A percentile compares a stretch with the other conserved stretches of the same genome.
Evolutionary conservation across 1,140 invertebrate genomes (phyloP).

Genomic region (Atta texana): DNA sequence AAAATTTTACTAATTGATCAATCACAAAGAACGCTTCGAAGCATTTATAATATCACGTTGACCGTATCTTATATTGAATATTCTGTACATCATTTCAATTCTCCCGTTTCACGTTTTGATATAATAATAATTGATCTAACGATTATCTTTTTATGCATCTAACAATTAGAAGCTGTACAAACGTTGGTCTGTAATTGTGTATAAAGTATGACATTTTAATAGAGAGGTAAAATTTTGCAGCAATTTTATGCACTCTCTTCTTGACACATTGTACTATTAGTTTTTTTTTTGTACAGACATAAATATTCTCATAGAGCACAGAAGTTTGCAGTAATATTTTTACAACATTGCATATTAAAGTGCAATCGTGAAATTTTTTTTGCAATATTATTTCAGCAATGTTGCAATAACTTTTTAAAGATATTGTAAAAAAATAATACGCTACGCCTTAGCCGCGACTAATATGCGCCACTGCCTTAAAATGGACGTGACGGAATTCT

Average conservation of each 20-base stretch:
- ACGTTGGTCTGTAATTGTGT: slow-evolving; percentile 34
- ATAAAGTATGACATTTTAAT: slow-evolving; percentile 34
- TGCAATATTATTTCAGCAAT: no score
- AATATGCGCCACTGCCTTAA: no score
- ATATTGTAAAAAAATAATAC: no score
- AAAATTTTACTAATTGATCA: no score
- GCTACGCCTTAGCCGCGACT: no score
- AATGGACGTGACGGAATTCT: no score
- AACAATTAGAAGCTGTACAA: slow-evolving; percentile 41
- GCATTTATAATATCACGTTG: no score
- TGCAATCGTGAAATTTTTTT: no score
- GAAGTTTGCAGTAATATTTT: no score
- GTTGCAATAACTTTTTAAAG: no score
- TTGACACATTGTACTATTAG: slow-evolving; percentile 4
- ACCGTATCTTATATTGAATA: slow-evolving; percentile 11
- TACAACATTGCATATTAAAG: no score
- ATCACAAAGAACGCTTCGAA: no score
- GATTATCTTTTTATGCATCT: slow-evolving; percentile 8
- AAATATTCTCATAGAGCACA: background rate
- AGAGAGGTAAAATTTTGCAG: background rate
- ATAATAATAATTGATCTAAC: background rate
- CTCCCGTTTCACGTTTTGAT: background rate
- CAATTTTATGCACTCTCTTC: slow-evolving; percentile 15
- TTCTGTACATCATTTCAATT: slow-evolving; percentile 28
- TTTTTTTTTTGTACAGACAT: slow-evolving; percentile 32